Conservation (phyloP, 2,113 vertebrate genomes). For the Silurus meridionalis region DNA sequence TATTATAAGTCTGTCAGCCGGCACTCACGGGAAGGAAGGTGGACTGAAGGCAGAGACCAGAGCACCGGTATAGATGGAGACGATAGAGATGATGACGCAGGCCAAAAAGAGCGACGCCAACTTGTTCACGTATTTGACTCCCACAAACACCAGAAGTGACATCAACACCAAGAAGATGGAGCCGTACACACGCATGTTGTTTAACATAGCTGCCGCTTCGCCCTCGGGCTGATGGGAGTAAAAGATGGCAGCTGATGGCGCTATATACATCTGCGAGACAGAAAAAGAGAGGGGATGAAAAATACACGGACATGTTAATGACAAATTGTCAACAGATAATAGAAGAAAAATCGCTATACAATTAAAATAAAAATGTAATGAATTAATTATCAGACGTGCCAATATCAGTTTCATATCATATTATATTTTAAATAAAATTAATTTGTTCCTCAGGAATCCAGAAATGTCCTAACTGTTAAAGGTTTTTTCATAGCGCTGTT, state of each 20-base stretch:
- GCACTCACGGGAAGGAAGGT: slow-evolving; percentile 80
- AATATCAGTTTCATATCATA: neutral
- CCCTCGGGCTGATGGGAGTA: slow-evolving; percentile 64
- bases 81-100: slow-evolving; percentile 87
- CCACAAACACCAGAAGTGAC: slow-evolving; percentile 87
- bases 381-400: neutral
- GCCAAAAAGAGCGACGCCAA: slow-evolving; percentile 88
- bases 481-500: neutral
- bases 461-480: neutral
- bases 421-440: neutral
- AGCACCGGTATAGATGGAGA: slow-evolving; percentile 86
- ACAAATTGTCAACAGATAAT: neutral
- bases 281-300: neutral
- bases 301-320: neutral
- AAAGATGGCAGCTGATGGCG: slow-evolving; percentile 81
- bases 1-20: neutral
- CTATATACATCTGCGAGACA: slow-evolving; percentile 80
- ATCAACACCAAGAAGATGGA: slow-evolving; percentile 84
- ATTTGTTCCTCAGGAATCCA: neutral
- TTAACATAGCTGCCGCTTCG: slow-evolving; percentile 81
- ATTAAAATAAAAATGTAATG: neutral
- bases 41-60: slow-evolving; percentile 85
- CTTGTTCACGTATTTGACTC: slow-evolving; percentile 91
- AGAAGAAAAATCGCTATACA: neutral
- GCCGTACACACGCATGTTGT: slow-evolving; percentile 91